Evolutionary conservation across 2,888 invertebrate species (phyloP).

Genomic region (Luperina testacea): DNA sequence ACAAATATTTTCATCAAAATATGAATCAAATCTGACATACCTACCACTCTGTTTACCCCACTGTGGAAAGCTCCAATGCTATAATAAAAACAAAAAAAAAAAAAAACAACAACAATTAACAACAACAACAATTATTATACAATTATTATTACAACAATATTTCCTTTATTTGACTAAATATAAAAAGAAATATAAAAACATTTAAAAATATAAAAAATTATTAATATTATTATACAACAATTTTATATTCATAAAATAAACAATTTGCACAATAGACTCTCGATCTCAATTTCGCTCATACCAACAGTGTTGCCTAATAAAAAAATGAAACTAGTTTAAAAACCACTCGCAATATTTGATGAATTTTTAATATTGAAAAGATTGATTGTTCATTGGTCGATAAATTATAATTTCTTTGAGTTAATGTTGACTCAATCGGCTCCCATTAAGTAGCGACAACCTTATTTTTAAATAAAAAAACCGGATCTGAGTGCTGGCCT

Average conservation of each 20-base stretch:
- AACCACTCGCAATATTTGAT: constrained; percentile 58
- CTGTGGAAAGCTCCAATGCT: background rate
- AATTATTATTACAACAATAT: too few species aligned
- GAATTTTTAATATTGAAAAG: constrained; percentile 62
- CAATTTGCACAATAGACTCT: constrained; percentile 45
- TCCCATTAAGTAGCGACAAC: constrained; percentile 67
- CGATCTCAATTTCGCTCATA: constrained; percentile 40
- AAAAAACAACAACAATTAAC: too few species aligned
- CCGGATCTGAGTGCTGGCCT: constrained; percentile 59
- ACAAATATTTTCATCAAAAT: background rate
- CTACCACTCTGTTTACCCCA: too few species aligned
- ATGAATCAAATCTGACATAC: background rate
- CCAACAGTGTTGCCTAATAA: constrained; percentile 38
- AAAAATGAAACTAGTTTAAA: constrained; percentile 57
- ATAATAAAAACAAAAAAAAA: too few species aligned
- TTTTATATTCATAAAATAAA: background rate
- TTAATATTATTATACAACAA: too few species aligned
- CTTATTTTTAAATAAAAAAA: constrained; percentile 62
- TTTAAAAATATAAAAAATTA: too few species aligned
- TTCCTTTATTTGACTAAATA: too few species aligned
- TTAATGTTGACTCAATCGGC: constrained; percentile 65
- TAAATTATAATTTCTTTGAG: constrained; percentile 68
- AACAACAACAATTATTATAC: too few species aligned
- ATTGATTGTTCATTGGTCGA: constrained; percentile 63
- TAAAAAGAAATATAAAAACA: too few species aligned